Conservation (phyloP, 2,888 invertebrate genomes). For the Scaeva pyrastri region DNA sequence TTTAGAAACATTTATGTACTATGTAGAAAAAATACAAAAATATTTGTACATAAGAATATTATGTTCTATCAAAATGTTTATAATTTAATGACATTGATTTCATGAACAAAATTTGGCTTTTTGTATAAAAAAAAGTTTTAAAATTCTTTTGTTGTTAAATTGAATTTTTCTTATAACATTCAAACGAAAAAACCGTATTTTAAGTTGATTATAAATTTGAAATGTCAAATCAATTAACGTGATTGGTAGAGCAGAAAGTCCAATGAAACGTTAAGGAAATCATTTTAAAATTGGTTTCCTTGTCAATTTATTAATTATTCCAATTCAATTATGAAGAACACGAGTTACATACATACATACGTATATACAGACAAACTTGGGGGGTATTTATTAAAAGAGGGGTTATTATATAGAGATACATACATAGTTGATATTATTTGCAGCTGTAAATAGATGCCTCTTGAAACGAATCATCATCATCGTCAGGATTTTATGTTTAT, state of each 20-base stretch:
- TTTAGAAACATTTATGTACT: background rate
- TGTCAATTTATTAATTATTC: conserved; percentile 34
- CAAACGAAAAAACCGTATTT: too few relatives aligned
- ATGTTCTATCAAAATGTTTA: too few relatives aligned
- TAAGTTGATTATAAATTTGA: conserved; percentile 34
- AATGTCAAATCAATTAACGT: conserved; percentile 37
- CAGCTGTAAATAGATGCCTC: background rate
- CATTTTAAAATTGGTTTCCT: conserved; percentile 35
- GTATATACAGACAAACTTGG: background rate
- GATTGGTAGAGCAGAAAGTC: conserved; percentile 3
- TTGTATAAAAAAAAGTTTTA: background rate
- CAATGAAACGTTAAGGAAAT: conserved; percentile 17
- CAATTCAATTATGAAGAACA: background rate
- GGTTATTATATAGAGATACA: background rate
- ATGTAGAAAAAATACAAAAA: too few relatives aligned
- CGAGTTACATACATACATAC: background rate
- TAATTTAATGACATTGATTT: too few relatives aligned
- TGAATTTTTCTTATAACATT: background rate
- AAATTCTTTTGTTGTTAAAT: background rate
- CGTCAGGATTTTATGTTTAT: background rate
- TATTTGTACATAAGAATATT: too few relatives aligned
- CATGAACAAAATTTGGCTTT: too few relatives aligned
- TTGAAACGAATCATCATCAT: background rate
- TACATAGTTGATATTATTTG: background rate
- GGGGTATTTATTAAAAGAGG: background rate